Percentiles rank a stretch among this genome's conserved stretches.
These are phyloP conservation scores for Magallana angulata DNA, from an alignment of 1,140 invertebrate genomes.

Conservation along the genomic window DNA sequence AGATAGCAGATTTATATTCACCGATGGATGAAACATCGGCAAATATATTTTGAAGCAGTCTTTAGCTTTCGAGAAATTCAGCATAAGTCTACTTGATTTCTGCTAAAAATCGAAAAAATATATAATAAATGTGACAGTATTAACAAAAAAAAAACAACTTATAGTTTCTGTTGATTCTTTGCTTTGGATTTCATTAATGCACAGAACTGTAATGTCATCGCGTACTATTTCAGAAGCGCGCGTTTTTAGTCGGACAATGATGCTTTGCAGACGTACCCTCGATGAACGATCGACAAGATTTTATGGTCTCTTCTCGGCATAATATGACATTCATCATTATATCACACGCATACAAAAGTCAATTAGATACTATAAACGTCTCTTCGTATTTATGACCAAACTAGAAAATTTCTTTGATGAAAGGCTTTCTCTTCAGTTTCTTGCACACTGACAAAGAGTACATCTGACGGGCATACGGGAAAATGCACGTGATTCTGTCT, in stretches of 20 bases:
- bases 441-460: neutral
- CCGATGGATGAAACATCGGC: neutral
- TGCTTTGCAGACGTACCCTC: constrained; percentile 11
- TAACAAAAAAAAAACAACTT: too few species aligned
- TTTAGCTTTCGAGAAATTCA: too few species aligned
- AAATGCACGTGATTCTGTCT: constrained; percentile 1
- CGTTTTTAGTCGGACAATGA: constrained; percentile 11
- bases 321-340: constrained; percentile 41
- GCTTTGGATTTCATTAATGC: neutral
- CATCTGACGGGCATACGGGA: constrained; percentile 24
- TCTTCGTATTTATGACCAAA: constrained; percentile 7
- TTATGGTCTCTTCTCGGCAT: constrained; percentile 37
- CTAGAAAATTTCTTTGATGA: constrained; percentile 30
- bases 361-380: constrained; percentile 40
- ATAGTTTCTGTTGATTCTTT: too few species aligned
- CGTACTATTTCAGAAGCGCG: neutral
- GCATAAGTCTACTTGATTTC: too few species aligned
- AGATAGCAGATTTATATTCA: constrained; percentile 24
- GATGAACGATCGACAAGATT: constrained; percentile 33
- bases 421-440: constrained; percentile 11
- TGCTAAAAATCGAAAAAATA: too few species aligned
- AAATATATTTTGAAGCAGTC: too few species aligned
- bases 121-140: too few species aligned
- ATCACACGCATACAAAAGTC: constrained; percentile 41
- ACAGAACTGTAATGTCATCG: neutral